Conservation (phyloP, 2,113 vertebrate species). For the Glareola pratincola region DNA sequence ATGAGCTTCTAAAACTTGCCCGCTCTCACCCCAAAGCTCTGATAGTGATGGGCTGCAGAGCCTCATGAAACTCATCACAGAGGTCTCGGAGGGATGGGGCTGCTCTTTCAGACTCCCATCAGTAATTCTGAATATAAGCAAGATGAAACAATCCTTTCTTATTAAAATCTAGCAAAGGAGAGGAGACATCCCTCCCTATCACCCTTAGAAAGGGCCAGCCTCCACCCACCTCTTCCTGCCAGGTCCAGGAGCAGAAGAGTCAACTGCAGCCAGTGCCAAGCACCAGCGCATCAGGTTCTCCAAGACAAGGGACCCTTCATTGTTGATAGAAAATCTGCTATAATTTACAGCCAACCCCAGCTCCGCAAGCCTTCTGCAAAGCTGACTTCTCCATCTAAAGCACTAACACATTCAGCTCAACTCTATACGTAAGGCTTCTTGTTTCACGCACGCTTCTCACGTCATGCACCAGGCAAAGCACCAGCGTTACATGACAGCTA, state of each 20-base stretch:
- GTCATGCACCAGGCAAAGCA: fast-evolving
- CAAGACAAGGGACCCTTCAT: neutral
- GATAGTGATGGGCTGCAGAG: neutral
- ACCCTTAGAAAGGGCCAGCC: neutral
- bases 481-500: fast-evolving
- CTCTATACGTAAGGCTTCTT: fast-evolving
- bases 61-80: neutral
- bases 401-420: neutral
- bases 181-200: neutral
- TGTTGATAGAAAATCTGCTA: neutral
- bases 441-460: fast-evolving
- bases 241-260: neutral
- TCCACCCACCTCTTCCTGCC: neutral
- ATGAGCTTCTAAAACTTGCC: neutral
- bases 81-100: neutral
- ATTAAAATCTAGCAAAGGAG: neutral
- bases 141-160: neutral
- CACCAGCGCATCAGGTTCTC: neutral
- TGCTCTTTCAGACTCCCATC: neutral
- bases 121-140: neutral
- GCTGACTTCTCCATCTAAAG: neutral
- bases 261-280: neutral
- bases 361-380: neutral
- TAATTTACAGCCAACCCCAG: neutral
- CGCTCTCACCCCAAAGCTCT: neutral